A percentile compares a stretch with the other conserved stretches of the same genome.
Evolutionary conservation across 2,797 vertebrate genomes (phyloP).

Genomic region (Pangasius macronema): DNA sequence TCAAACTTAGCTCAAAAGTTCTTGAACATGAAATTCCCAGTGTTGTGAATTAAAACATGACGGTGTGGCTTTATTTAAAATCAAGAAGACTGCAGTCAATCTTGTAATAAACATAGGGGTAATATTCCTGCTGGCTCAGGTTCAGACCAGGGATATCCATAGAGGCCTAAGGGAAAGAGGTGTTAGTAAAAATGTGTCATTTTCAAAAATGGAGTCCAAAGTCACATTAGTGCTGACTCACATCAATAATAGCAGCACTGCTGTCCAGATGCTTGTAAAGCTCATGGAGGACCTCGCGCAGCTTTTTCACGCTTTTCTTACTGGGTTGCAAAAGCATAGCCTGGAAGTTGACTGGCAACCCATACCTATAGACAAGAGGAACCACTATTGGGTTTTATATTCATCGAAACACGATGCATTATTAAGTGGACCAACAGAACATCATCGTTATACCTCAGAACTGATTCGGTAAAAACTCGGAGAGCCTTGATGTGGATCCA

Average conservation of each 20-base stretch:
- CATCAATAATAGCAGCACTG: constrained; percentile 94
- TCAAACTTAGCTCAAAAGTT: not conserved
- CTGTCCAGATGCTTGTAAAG: constrained; percentile 97
- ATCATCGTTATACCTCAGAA: constrained; percentile 82
- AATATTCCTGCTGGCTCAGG: constrained; percentile 97
- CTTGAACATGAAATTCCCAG: not conserved
- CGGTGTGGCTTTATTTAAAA: constrained; percentile 80
- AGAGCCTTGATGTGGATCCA: constrained; percentile 98
- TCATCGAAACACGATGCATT: not conserved
- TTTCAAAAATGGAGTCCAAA: not conserved
- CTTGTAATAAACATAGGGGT: constrained; percentile 98
- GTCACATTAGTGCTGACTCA: constrained; percentile 79
- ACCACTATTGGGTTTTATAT: not conserved
- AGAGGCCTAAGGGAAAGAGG: constrained; percentile 58
- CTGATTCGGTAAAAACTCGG: constrained; percentile 94
- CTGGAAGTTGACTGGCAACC: constrained; percentile 97
- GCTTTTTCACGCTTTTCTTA: constrained; percentile 95
- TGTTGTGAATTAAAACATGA: not conserved
- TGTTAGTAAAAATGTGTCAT: not conserved
- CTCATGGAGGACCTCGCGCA: constrained; percentile 92
- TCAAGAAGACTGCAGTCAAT: constrained; percentile 96
- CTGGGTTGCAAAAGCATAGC: constrained; percentile 96
- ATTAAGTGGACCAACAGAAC: not conserved
- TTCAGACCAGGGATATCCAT: constrained; percentile 98
- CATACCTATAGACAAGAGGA: constrained; percentile 77